Evolutionary conservation across 1,140 invertebrate genomes (phyloP).

Genomic region (Oedothorax gibbosus): DNA sequence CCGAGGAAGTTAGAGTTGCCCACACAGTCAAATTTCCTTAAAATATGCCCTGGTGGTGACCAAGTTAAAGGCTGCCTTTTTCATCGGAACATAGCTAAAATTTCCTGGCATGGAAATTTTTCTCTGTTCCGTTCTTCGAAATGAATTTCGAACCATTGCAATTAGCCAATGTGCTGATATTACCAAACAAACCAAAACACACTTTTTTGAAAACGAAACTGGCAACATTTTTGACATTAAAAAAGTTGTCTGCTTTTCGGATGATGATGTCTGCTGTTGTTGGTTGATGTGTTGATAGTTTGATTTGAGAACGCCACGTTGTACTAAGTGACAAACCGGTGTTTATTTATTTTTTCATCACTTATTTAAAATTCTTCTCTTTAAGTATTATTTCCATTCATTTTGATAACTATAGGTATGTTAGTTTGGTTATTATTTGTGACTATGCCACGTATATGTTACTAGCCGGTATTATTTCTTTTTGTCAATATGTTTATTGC

Average conservation of each 20-base stretch:
- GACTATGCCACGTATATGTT: neutral
- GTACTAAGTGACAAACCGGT: conserved; percentile 36
- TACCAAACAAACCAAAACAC: no score
- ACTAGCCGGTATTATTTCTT: neutral
- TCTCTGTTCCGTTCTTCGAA: no score
- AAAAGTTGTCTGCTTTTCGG: conserved; percentile 7
- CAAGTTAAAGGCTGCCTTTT: no score
- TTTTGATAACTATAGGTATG: neutral
- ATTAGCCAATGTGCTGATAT: no score
- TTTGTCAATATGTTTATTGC: neutral
- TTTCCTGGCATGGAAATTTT: no score
- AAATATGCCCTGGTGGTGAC: no score
- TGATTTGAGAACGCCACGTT: conserved; percentile 44
- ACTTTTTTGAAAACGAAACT: neutral
- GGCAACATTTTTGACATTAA: neutral
- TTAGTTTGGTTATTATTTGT: neutral
- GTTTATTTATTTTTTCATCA: conserved; percentile 12
- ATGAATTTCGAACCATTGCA: no score
- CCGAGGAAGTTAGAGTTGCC: no score
- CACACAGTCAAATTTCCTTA: no score
- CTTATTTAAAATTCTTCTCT: no score
- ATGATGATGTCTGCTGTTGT: conserved; percentile 7
- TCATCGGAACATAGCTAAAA: no score
- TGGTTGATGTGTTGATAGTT: neutral
- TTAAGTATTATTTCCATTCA: neutral